Evolutionary conservation across 2,797 vertebrate genomes (phyloP), one percentile per base, ranked within the genome.

Genomic region (Salmo trutta): DNA sequence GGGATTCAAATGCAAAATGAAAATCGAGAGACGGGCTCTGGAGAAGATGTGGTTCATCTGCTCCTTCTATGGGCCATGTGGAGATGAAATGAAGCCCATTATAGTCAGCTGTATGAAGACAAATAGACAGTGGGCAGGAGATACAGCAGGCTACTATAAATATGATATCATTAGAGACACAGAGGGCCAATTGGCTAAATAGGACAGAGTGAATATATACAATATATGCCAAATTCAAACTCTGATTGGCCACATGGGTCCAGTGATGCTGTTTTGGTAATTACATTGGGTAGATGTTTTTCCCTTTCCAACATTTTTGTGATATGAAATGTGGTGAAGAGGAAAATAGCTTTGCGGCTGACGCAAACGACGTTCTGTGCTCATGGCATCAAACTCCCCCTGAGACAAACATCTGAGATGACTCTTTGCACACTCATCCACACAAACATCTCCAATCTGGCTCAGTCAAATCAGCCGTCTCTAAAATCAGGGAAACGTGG

Each of bases 161-260:
- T 83, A 76, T 75, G 78, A 81, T n/a, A 75, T 71, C 75, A 76
- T 36, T 82, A 76, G 75, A 88, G 87, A 90, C 88, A 92, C 92
- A 89, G 85, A 87, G 88, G 92, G 89, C 86, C 89, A 90, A 91
- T 84, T 88, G 86, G 86, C 78, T 84, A 92, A 91, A 87, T 89
- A 88, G 87, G 21, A 10, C 59, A 14, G 59, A 24, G 21, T 2
- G n/a, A 64, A 64, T 14, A 47, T 47, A 47, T 47, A 12, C 7
- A 87, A 80, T 12, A 75, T 72, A 16, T 71, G 81, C 85, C 72
- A 67, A 87, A 88, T 84, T 86, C 79, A 79, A 75, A 78, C 81
- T 84, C 73, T 84, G 87, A 90, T 89, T 86, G 87, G 88, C 84
- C 89, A 86, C 88, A 89, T 85, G 91, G 86, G 88, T 82, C 67